Evolutionary conservation across 2,113 vertebrate species (phyloP).

Genomic region (Cardinalis cardinalis): DNA sequence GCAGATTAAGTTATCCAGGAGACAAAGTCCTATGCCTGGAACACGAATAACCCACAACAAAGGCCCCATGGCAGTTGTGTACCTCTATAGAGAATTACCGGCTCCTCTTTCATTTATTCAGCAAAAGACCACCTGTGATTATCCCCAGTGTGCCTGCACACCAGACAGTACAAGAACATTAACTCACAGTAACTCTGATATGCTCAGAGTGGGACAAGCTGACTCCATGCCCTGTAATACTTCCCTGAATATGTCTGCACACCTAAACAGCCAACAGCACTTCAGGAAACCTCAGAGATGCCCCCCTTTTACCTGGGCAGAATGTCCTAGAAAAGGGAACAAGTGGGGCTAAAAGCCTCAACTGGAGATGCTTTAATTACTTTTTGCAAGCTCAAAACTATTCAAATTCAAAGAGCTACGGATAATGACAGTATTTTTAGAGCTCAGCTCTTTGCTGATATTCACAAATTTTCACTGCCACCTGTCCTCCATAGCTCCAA

Average conservation of each 20-base stretch:
- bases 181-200: background rate
- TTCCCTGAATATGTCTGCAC: background rate
- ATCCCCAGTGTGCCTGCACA: background rate
- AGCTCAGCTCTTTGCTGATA: background rate
- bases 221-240: background rate
- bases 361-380: background rate
- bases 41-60: background rate
- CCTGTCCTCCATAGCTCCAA: background rate
- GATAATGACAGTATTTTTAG: background rate
- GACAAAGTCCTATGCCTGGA: background rate
- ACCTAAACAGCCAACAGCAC: background rate
- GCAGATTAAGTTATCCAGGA: background rate
- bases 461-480: background rate
- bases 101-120: background rate
- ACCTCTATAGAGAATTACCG: background rate
- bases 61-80: background rate
- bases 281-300: background rate
- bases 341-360: background rate
- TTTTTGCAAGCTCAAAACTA: background rate
- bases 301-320: background rate
- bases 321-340: background rate
- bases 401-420: background rate
- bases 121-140: background rate
- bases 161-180: rapidly evolving
- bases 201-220: background rate